Conservation (phyloP, 2,888 invertebrate species). For the Deilephila porcellus region DNA sequence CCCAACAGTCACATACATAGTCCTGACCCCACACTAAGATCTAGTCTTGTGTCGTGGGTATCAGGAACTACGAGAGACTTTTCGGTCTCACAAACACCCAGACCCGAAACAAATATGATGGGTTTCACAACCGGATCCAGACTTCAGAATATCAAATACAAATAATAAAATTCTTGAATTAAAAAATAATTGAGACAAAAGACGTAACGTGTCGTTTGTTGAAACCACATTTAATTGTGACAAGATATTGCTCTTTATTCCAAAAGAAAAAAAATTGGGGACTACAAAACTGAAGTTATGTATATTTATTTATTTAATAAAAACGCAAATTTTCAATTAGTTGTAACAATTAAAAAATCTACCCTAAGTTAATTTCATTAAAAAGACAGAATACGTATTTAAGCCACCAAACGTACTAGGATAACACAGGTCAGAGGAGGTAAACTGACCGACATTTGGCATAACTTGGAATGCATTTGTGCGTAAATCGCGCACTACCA, state of each 20-base stretch:
- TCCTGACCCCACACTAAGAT: no score
- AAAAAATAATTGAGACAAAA: neutral
- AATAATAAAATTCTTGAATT: neutral
- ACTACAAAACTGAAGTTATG: no score
- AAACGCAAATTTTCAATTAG: no score
- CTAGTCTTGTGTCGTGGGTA: no score
- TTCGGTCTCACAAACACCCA: no score
- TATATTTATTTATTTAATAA: no score
- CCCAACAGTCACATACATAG: no score
- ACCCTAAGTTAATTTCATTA: neutral
- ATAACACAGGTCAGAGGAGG: neutral
- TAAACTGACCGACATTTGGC: slow-evolving; percentile 15
- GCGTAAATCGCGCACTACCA: neutral
- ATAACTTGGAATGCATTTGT: slow-evolving; percentile 32
- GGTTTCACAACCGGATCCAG: neutral
- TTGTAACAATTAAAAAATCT: no score
- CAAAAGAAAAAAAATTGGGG: no score
- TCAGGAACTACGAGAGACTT: no score
- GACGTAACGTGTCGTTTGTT: neutral
- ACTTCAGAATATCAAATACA: neutral
- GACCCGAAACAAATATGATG: no score
- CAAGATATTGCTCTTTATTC: neutral
- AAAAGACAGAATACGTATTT: neutral
- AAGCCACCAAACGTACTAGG: neutral
- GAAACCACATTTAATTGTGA: neutral